Evolutionary conservation across 1,140 invertebrate species (phyloP), one percentile per base, ranked within the genome.

Genomic region (Aleiodes sp.): DNA sequence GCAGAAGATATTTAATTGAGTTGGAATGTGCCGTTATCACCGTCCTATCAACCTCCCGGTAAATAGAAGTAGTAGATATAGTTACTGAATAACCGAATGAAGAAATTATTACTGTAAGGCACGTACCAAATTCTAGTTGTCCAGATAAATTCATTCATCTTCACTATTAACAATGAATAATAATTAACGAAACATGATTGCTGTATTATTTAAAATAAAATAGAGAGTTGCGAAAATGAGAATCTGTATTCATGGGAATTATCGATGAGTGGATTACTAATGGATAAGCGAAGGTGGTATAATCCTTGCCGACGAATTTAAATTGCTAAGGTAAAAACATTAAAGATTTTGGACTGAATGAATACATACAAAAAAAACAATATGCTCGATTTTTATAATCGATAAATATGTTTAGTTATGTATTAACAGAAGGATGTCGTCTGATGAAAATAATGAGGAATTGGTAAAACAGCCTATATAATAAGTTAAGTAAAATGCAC

Each of bases 401-500:
- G 21, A 24, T 16, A 10, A 3, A 10, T 52, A 52, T 4, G 46
- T 24, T n/a, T n/a, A n/a, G n/a, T n/a, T n/a, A n/a, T n/a, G n/a
- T n/a, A n/a, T n/a, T n/a, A n/a, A n/a, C n/a, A n/a, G n/a, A n/a
- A n/a, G n/a, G n/a, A n/a, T n/a, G n/a, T n/a, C n/a, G n/a, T n/a
- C n/a, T n/a, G n/a, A n/a, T n/a, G n/a, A n/a, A n/a, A 9, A 2
- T 24, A 16, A 24, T 52, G 21, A 52, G 21, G 26, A 19, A 52
- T 24, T 52, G 46, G 4, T 8, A 21, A 4, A 24, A 2, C 21
- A 10, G 46, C 7, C 7, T 12, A 52, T 37, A 12, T 12, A 35
- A 16, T 33, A 62, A 60, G 12, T 16, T 61, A 76, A 72, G 67
- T 67, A 73, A 77, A 76, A 79, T 82, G 84, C 81, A 84, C 79